Conservation (phyloP, 2,113 vertebrate genomes). For the Polypterus bichir region DNA sequence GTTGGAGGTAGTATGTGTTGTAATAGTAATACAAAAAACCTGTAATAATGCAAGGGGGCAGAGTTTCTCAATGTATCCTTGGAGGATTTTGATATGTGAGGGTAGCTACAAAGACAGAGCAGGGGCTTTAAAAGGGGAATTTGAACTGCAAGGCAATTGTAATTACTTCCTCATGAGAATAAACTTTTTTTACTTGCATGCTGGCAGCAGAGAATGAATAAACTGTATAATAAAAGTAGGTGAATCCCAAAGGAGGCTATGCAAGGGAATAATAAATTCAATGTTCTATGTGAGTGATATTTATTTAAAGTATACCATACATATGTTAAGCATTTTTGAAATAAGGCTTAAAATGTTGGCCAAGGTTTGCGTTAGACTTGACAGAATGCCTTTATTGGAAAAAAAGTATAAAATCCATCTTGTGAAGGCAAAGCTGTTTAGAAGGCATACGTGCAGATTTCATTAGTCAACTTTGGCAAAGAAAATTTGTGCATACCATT, state of each 20-base stretch:
- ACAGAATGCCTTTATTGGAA: too few relatives aligned
- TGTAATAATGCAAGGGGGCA: slow-evolving; percentile 28
- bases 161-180: slow-evolving; percentile 16
- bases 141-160: slow-evolving; percentile 12
- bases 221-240: not conserved
- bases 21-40: slow-evolving; percentile 42
- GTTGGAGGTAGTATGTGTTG: slow-evolving; percentile 53
- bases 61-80: slow-evolving; percentile 32
- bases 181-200: slow-evolving; percentile 5
- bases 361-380: too few relatives aligned
- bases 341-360: too few relatives aligned
- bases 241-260: not conserved
- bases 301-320: too few relatives aligned
- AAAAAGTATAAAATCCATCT: too few relatives aligned
- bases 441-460: too few relatives aligned
- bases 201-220: not conserved
- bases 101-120: slow-evolving; percentile 19
- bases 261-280: not conserved
- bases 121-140: slow-evolving; percentile 16
- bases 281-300: slow-evolving; percentile 3
- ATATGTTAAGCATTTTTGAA: too few relatives aligned
- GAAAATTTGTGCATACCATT: too few relatives aligned
- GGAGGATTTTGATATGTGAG: slow-evolving; percentile 15
- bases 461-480: too few relatives aligned
- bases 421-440: too few relatives aligned